Percentiles rank a stretch among this genome's conserved stretches.
phyloP scores from a whole-genome alignment of 2,113 vertebrate species.

The Pelmatolapia mariae region DNA sequence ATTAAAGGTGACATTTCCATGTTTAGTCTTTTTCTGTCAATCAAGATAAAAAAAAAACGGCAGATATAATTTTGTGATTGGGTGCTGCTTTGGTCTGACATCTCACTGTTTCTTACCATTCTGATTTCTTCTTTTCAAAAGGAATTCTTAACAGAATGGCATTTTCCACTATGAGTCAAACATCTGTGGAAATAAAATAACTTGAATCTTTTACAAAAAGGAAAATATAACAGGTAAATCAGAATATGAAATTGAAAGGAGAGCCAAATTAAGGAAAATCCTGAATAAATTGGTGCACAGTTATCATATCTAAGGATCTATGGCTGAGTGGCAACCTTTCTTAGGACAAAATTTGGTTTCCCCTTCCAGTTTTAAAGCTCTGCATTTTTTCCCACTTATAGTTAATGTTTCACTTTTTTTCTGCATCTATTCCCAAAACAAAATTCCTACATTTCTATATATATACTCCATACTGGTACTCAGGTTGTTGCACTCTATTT shows the following conservation, averaged over 20 bases:
- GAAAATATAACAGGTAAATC: not conserved
- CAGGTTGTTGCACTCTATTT: not conserved
- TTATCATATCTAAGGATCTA: not conserved
- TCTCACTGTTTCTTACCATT: not conserved
- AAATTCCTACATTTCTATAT: not conserved
- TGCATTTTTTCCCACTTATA: not conserved
- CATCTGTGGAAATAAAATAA: not conserved
- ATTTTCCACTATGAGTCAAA: not conserved
- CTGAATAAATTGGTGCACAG: not conserved
- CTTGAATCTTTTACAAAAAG: not conserved
- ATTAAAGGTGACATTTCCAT: not conserved
- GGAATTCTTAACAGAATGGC: not conserved
- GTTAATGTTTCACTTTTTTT: not conserved
- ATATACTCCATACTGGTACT: not conserved
- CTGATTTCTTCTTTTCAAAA: not conserved
- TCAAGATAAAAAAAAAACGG: not conserved
- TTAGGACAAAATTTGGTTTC: not conserved
- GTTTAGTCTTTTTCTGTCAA: not conserved
- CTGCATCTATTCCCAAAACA: not conserved
- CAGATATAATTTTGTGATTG: not conserved
- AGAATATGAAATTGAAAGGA: not conserved
- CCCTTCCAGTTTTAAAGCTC: not conserved
- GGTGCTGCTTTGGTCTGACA: not conserved
- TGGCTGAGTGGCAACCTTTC: not conserved
- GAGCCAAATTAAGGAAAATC: not conserved